Base-by-base conservation (phyloP, 2,113 vertebrate species). In the Excalfactoria chinensis region DNA sequence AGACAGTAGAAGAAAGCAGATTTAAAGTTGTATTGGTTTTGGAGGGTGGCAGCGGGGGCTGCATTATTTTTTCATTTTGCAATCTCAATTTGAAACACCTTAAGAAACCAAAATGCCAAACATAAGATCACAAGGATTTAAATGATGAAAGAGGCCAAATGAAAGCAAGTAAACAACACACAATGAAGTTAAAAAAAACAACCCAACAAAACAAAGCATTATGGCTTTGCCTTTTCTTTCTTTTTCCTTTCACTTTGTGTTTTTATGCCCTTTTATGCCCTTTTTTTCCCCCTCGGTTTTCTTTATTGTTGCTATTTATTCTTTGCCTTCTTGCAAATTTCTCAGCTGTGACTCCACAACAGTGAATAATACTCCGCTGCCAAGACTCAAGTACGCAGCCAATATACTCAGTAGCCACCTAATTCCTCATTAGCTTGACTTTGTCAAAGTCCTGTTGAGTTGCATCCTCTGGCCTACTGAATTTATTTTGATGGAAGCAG, bases 141-240 rank as follows among this genome's bases (percentile, higher is more conserved):
- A 91, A 56, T 49, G 72, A 95, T 95, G 86, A 95, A 95, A 92
- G 72, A 84, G 73, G 32, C 19, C 74, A 95, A 86, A 82, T 51
- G 49, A 86, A 91, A 35, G 78, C 34, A 93, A 92, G 53, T 83
- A 89, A 89, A 91, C 63, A 94, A 69, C 18, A 60, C 0, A 18
- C 28, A 41, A 78, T 13, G 5, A 81, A 93, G 48, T 83, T 91
- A 41, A 41, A 41, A 41, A 41, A 41, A 41, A 41, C 40, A 37
- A 37, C n/a, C n/a, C n/a, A 37, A 41, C 40, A 28, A 82, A 34
- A 67, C 77, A 71, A n/a, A n/a, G n/a, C 25, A 48, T 46, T 25
- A 43, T 13, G 53, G 62, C n/a, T 69, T 87, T 84, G 40, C 12
- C 60, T 75, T 67, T 17, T 75, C 8, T 64, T 25, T 16, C 8